phyloP scores from a whole-genome alignment of 1,140 invertebrate genomes.

The Euwallacea fornicatus region DNA sequence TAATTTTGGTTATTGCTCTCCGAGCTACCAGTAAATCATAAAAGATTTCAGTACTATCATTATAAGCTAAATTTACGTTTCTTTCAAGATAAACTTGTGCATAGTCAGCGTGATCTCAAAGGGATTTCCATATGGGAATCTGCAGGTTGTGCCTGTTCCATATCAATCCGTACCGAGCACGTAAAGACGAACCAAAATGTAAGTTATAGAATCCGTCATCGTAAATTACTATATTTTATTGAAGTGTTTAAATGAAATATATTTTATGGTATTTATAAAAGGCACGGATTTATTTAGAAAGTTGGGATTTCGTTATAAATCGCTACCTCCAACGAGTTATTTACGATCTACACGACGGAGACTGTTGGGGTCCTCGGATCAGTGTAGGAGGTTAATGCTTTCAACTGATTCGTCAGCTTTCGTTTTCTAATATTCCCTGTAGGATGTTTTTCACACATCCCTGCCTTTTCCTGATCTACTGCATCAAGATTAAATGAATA shows the following conservation, averaged over 20 bases:
- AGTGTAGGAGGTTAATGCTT: background rate
- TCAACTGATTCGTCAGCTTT: no score
- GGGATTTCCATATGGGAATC: background rate
- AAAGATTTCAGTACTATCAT: no score
- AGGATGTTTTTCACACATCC: no score
- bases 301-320: conserved; percentile 45
- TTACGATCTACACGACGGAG: conserved; percentile 46
- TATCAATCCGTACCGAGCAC: conserved; percentile 37
- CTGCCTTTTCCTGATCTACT: no score
- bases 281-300: conserved; percentile 45
- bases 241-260: conserved; percentile 47
- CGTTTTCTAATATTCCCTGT: no score
- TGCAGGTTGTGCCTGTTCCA: conserved; percentile 25
- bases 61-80: background rate
- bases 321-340: conserved; percentile 41
- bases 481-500: no score
- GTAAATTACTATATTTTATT: conserved; percentile 47
- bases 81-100: background rate
- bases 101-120: background rate
- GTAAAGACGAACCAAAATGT: conserved; percentile 37
- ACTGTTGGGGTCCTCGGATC: conserved; percentile 1
- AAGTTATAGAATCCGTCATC: conserved; percentile 47
- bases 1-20: conserved; percentile 23
- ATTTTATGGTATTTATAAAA: conserved; percentile 48
- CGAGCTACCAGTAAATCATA: background rate